Evolutionary conservation across 1,140 invertebrate genomes (phyloP), one percentile per base, ranked within the genome.

Genomic region (Zaprionus africanus): DNA sequence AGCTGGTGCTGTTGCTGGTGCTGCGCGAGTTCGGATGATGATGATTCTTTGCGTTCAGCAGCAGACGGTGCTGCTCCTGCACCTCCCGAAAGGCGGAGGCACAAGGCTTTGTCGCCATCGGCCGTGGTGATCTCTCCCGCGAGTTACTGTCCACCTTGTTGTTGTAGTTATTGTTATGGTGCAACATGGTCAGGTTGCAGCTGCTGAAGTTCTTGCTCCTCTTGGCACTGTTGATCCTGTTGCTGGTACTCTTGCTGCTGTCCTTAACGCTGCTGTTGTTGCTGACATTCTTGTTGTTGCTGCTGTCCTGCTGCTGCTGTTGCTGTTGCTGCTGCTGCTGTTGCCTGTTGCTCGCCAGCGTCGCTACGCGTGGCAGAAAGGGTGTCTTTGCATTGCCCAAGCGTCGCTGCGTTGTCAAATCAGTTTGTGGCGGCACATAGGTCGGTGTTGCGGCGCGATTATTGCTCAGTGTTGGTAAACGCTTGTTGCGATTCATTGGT

Each of bases 331-430:
- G 17, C 26, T 38, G 4, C 34, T 63, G 26, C 11, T 66, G 63
- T 17, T 49, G 70, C 7, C 36, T 62, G 22, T 57, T 80, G 26
- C 4, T 15, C 2, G 43, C 24, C 51, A 78, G 43, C n/a, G 28
- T 68, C 1, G 82, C 58, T 4, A 76, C 57, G 1, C 82, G 83
- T 13, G 82, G 82, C 68, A 86, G 9, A 9, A 71, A 69, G 15
- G 67, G 57, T 2, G 31, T 34, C 13, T 41, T 49, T 38, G 66
- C 12, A 26, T 3, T 24, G 7, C 5, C 6, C 6, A 15, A 12
- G 1, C 56, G 64, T 19, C 76, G 62, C 9, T 19, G 63, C 4
- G 24, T 53, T 4, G 0, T 22, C 17, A 9, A 15, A 19, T 17
- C 60, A 4, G 3, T 0, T 26, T 2, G 19, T 24, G 13, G 17